Percentiles rank a stretch among this genome's conserved stretches.
Evolutionary conservation across 2,797 vertebrate genomes (phyloP).

Genomic region (Rhinichthys osculus): DNA sequence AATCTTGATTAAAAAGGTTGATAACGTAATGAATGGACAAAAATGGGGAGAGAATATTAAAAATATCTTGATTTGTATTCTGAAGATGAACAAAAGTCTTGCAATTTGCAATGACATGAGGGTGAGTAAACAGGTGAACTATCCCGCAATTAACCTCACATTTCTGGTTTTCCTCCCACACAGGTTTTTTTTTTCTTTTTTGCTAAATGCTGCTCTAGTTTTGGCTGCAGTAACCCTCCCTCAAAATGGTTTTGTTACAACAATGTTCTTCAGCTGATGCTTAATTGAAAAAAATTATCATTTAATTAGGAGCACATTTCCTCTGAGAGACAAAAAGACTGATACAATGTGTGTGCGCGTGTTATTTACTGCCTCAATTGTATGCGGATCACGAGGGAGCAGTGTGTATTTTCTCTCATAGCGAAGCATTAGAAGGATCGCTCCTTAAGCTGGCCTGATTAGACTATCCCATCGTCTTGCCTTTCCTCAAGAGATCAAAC

Average conservation of each 20-base stretch:
- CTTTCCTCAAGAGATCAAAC: conserved; percentile 28
- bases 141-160: neutral
- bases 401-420: conserved; percentile 26
- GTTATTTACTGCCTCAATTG: conserved; percentile 14
- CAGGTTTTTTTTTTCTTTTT: neutral
- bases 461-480: neutral
- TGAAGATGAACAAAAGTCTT: neutral
- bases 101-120: neutral
- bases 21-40: neutral
- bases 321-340: neutral
- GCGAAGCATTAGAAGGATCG: conserved; percentile 24
- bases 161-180: neutral
- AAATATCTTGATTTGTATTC: neutral
- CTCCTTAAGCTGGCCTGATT: conserved; percentile 38
- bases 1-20: neutral
- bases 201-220: neutral
- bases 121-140: neutral
- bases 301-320: conserved; percentile 47
- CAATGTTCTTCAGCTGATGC: conserved; percentile 38
- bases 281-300: conserved; percentile 23
- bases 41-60: neutral
- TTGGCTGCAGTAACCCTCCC: neutral
- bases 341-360: conserved; percentile 7
- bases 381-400: neutral
- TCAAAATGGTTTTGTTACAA: conserved; percentile 14